Base-by-base conservation (phyloP, 2,797 vertebrate genomes). In the Nyctibius grandis region DNA sequence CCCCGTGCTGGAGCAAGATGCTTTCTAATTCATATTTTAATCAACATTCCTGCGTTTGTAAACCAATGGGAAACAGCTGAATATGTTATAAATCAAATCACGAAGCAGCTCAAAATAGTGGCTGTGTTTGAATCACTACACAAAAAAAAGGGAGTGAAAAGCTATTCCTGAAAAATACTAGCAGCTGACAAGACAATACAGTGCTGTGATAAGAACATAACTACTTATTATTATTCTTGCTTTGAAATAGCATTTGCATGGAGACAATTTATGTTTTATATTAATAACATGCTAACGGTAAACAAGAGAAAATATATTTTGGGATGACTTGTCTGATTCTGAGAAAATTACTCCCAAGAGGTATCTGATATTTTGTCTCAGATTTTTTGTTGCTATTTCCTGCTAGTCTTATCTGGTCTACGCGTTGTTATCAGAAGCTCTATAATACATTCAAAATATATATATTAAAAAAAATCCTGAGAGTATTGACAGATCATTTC, bases 81-180 rank as follows among this genome's bases (percentile, higher is more conserved):
- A 95, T 91, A 48, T 63, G 86, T 91, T 97, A 95, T 48, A 97
- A 93, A 94, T 87, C 56, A 91, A 94, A 93, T 83, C 57, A 93
- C 16, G n/a, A 72, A 93, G n/a, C 18, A 81, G 42, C 48, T 96
- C 57, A 95, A 59, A 97, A 91, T 47, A 91, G 51, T 93, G 95
- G 74, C 89, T 93, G 57, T 72, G 78, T 95, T 92, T 73, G 54
- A 97, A 74, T 82, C 15, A 82, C 61, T 93, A 59, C 51, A 94
- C 33, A 95, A 94, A 18, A 20, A 78, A 93, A 60, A 63, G 21
- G 63, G 73, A n/a, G 94, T 94, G 63, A 96, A 97, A 69, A 73
- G 22, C 20, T 91, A n/a, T 77, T 80, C 53, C 42, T 89, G 36
- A 70, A 88, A 12, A 84, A 12, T 80, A 47, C n/a, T 84, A 91